phyloP scores from a whole-genome alignment of 2,888 invertebrate species.

The Hoplodrina ambigua region DNA sequence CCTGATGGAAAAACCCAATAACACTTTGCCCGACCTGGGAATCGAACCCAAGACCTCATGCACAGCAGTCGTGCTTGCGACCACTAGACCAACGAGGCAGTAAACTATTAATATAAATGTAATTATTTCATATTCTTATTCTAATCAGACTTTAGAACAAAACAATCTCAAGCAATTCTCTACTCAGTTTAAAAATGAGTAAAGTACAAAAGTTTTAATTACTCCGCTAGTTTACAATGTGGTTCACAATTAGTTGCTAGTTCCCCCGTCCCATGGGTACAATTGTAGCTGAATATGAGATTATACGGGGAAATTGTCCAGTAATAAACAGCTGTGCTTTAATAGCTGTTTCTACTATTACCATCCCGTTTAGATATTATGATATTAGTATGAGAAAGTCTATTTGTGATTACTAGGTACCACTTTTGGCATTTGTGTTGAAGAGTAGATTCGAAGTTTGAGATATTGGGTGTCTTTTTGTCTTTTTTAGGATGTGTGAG shows the following conservation, averaged over 20 bases:
- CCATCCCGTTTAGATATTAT: conserved; percentile 15
- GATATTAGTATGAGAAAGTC: not conserved
- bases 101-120: too few relatives aligned
- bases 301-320: conserved; percentile 26
- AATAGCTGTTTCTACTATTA: conserved; percentile 33
- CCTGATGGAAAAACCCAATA: too few relatives aligned
- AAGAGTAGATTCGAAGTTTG: too few relatives aligned
- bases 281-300: conserved; percentile 27
- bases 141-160: not conserved
- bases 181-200: conserved; percentile 4
- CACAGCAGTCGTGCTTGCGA: too few relatives aligned
- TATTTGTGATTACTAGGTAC: not conserved
- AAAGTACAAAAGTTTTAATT: conserved; percentile 36
- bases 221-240: conserved; percentile 19
- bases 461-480: too few relatives aligned
- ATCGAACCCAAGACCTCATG: too few relatives aligned
- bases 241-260: conserved; percentile 32
- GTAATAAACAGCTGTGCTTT: conserved; percentile 42
- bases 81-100: too few relatives aligned
- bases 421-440: too few relatives aligned
- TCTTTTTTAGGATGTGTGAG: too few relatives aligned
- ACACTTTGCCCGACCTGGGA: too few relatives aligned
- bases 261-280: conserved; percentile 32
- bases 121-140: too few relatives aligned
- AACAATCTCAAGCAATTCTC: not conserved